These are phyloP conservation scores for Anoncus sp. DNA, from an alignment of 2,888 invertebrate genomes.

Conservation along the genomic window DNA sequence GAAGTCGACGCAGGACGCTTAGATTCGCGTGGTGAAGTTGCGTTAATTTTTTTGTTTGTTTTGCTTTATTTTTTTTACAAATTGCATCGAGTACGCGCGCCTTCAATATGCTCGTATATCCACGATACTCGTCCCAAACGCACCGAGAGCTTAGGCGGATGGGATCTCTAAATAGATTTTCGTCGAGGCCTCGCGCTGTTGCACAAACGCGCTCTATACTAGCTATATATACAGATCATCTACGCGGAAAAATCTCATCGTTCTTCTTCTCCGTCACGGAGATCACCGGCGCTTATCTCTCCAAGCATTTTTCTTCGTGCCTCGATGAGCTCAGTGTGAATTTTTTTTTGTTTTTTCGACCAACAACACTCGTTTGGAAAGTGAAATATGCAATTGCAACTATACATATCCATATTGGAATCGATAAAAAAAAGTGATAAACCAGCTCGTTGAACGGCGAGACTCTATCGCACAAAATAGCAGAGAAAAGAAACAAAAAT, in stretches of 20 bases:
- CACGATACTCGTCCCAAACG: constrained; percentile 46
- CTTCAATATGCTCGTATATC: constrained; percentile 36
- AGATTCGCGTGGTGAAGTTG: background rate
- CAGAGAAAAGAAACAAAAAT: background rate
- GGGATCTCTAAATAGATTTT: constrained; percentile 61
- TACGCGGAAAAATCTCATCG: constrained; percentile 31
- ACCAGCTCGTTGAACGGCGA: background rate
- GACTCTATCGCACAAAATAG: constrained; percentile 7
- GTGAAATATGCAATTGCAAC: constrained; percentile 20
- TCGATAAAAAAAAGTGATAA: background rate
- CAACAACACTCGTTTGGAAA: constrained; percentile 15
- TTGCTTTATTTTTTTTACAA: constrained; percentile 12
- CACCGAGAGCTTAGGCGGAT: constrained; percentile 34
- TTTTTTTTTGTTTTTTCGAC: constrained; percentile 16
- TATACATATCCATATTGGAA: background rate
- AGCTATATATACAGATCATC: constrained; percentile 13
- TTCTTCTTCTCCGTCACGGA: constrained; percentile 20
- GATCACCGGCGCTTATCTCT: constrained; percentile 24
- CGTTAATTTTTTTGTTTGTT: background rate
- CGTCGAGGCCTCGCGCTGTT: constrained; percentile 56
- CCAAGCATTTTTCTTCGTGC: constrained; percentile 34
- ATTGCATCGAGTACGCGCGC: constrained; percentile 17
- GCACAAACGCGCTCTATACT: constrained; percentile 26
- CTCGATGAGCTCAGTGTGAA: constrained; percentile 17
- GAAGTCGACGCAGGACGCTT: background rate